Evolutionary conservation across 1,140 invertebrate genomes (phyloP).

Genomic region (Bradysia coprophila): DNA sequence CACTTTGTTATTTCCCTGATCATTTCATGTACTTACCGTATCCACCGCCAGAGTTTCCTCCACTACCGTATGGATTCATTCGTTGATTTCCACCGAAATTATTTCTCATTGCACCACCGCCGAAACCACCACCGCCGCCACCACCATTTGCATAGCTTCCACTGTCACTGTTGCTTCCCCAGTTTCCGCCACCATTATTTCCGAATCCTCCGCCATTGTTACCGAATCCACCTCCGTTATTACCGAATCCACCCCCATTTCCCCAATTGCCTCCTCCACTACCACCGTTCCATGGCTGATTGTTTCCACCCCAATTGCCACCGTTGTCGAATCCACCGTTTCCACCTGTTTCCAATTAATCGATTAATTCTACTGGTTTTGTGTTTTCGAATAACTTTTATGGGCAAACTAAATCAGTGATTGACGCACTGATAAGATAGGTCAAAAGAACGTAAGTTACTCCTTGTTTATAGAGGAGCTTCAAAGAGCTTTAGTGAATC

Average conservation of each 20-base stretch:
- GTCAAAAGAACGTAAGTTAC: no score
- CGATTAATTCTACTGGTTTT: slow-evolving; percentile 8
- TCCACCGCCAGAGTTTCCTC: slow-evolving; percentile 17
- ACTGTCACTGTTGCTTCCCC: slow-evolving; percentile 6
- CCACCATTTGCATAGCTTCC: neutral
- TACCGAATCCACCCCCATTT: slow-evolving; percentile 7
- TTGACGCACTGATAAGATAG: no score
- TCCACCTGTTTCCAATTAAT: no score
- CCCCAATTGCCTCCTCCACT: slow-evolving; percentile 10
- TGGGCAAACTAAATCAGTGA: no score
- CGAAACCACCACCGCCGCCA: neutral
- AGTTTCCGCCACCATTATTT: slow-evolving; percentile 5
- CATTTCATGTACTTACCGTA: neutral
- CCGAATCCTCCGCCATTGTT: slow-evolving; percentile 7
- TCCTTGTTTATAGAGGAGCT: no score
- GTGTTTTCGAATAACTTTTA: no score
- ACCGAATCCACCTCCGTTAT: slow-evolving; percentile 7
- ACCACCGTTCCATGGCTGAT: no score
- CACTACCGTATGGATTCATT: slow-evolving; percentile 40
- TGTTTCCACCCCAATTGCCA: slow-evolving; percentile 5
- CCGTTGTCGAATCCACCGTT: slow-evolving; percentile 6
- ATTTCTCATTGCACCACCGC: slow-evolving; percentile 42
- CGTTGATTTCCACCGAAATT: slow-evolving; percentile 38
- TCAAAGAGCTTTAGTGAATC: no score
- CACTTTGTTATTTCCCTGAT: no score